Percentiles rank a stretch among this genome's conserved stretches.
Evolutionary conservation across 2,113 vertebrate species (phyloP).

Genomic region (Aphelocoma coerulescens): DNA sequence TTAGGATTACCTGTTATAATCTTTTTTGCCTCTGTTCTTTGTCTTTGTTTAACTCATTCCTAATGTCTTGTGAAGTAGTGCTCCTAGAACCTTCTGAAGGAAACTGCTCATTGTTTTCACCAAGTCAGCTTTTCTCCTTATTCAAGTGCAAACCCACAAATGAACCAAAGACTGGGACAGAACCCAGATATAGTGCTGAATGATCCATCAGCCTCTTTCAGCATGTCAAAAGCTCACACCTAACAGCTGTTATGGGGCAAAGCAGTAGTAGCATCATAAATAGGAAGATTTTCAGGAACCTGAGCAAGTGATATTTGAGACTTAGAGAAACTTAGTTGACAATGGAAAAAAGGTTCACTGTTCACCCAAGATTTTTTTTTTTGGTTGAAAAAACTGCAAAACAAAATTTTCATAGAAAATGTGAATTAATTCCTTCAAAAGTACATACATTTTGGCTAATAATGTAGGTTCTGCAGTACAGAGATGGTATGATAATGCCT

Average conservation of each 20-base stretch:
- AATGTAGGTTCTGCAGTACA: neutral
- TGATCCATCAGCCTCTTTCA: neutral
- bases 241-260: neutral
- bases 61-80: neutral
- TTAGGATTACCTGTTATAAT: rapidly evolving
- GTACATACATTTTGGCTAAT: neutral
- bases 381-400: neutral
- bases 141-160: neutral
- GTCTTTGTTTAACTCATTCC: neutral
- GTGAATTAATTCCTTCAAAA: neutral
- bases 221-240: neutral
- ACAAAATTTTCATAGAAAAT: neutral
- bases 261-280: neutral
- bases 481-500: neutral
- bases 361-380: neutral
- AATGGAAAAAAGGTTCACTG: neutral
- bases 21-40: neutral
- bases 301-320: neutral
- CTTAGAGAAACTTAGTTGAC: neutral
- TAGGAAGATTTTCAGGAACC: neutral
- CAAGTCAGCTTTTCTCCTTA: neutral
- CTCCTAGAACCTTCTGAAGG: neutral
- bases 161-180: neutral
- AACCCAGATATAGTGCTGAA: neutral
- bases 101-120: neutral